Percentiles rank a stretch among this genome's conserved stretches.
Conservation (phyloP, 2,888 invertebrate genomes). For the Cremastinae sp. region DNA sequence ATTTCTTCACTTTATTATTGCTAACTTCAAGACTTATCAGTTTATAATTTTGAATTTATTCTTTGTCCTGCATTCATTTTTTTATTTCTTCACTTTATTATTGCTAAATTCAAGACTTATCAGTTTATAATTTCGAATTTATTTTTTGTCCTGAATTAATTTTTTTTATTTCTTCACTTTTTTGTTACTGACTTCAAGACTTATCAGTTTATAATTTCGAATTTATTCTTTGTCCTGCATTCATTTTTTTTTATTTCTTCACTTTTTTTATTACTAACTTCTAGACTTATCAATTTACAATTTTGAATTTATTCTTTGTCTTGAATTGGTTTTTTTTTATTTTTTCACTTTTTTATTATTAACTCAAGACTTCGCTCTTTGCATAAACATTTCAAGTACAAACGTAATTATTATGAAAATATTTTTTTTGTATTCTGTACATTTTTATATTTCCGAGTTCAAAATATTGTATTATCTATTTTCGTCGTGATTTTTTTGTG, state of each 20-base stretch:
- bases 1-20: constrained; percentile 3
- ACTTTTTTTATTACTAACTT: constrained; percentile 2
- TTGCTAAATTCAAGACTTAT: constrained; percentile 33
- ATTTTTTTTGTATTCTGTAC: too few species aligned
- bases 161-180: neutral
- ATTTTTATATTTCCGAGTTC: too few species aligned
- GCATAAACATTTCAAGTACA: too few species aligned
- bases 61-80: constrained; percentile 21
- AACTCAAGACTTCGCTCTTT: too few species aligned
- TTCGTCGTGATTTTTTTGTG: too few species aligned
- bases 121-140: constrained; percentile 36
- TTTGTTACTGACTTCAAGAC: constrained; percentile 45
- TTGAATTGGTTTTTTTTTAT: constrained; percentile 15
- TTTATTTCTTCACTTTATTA: constrained; percentile 1
- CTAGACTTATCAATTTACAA: constrained; percentile 40
- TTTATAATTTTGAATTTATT: constrained; percentile 33
- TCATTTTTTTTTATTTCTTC: constrained; percentile 1
- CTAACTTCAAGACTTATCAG: constrained; percentile 45
- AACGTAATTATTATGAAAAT: too few species aligned
- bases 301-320: constrained; percentile 24
- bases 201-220: constrained; percentile 38
- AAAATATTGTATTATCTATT: too few species aligned
- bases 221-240: constrained; percentile 24
- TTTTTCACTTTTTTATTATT: constrained; percentile 9
- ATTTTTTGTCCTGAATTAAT: constrained; percentile 21